phyloP scores from a whole-genome alignment of 2,888 invertebrate genomes.

The Drosophila parthenogenetica region DNA sequence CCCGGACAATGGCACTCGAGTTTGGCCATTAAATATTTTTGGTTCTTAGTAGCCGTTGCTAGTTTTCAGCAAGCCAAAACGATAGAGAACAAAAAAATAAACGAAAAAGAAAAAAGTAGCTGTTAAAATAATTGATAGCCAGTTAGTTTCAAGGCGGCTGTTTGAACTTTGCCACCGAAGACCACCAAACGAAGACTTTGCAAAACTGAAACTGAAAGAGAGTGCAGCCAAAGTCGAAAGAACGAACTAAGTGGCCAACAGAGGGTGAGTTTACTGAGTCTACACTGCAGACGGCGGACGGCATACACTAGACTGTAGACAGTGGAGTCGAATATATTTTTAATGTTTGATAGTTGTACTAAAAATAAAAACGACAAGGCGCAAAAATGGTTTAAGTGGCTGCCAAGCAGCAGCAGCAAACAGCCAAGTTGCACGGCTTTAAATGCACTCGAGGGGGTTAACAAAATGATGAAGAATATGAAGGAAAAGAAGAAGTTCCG shows the following conservation, averaged over 20 bases:
- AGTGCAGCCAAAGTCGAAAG: slow-evolving; percentile 70
- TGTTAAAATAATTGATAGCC: slow-evolving; percentile 81
- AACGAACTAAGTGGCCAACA: slow-evolving; percentile 71
- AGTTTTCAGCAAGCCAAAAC: slow-evolving; percentile 4
- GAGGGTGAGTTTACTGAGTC: slow-evolving; percentile 28
- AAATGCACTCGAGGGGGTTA: slow-evolving; percentile 73
- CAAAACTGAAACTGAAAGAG: slow-evolving; percentile 39
- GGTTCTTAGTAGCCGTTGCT: slow-evolving; percentile 7
- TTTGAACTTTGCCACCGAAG: slow-evolving; percentile 67
- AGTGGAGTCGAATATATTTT: slow-evolving; percentile 73
- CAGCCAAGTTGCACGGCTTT: slow-evolving; percentile 38
- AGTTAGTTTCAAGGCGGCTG: slow-evolving; percentile 72
- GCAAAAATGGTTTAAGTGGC: slow-evolving; percentile 73
- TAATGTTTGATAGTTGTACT: slow-evolving; percentile 79
- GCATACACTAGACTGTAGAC: slow-evolving; percentile 24
- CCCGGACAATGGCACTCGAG: slow-evolving; percentile 42
- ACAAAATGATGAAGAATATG: slow-evolving; percentile 58
- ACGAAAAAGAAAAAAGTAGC: slow-evolving; percentile 49
- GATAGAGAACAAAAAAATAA: slow-evolving; percentile 19
- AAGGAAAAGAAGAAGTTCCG: slow-evolving; percentile 63
- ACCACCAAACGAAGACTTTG: slow-evolving; percentile 15
- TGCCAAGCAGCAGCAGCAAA: slow-evolving; percentile 43
- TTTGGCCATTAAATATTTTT: slow-evolving; percentile 55
- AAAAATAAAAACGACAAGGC: slow-evolving; percentile 74
- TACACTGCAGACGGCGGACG: slow-evolving; percentile 27